A percentile compares a stretch with the other conserved stretches of the same genome.
Conservation (phyloP, 2,797 vertebrate genomes). For the Peromyscus attwateri region DNA sequence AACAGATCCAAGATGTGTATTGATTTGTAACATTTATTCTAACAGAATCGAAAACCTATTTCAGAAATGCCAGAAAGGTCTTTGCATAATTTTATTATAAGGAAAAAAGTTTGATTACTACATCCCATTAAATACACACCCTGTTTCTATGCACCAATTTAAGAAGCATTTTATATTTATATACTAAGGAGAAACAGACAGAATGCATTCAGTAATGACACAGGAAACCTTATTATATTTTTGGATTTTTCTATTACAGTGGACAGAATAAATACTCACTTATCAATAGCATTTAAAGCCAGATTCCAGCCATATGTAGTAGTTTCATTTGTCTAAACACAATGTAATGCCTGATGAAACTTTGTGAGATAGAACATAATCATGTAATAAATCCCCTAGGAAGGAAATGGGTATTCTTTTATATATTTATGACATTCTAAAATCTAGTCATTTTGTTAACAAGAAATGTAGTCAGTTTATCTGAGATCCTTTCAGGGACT, state of each 20-base stretch:
- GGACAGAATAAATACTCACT: neutral
- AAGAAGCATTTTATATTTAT: conserved; percentile 28
- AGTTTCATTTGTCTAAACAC: neutral
- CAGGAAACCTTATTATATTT: neutral
- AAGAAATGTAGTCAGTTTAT: conserved; percentile 35
- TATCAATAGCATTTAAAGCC: neutral
- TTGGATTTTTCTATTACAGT: neutral
- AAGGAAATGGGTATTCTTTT: conserved; percentile 26
- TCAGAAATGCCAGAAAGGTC: neutral
- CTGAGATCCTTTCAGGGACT: neutral
- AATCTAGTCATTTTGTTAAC: conserved; percentile 47
- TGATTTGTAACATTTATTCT: conserved; percentile 29
- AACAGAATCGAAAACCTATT: conserved; percentile 53
- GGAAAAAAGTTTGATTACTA: conserved; percentile 7
- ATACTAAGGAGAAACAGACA: conserved; percentile 9
- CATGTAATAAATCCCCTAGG: neutral
- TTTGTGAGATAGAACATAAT: neutral
- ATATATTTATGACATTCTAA: neutral
- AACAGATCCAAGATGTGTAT: neutral
- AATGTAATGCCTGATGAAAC: conserved; percentile 5
- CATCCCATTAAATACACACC: neutral
- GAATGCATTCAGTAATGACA: neutral
- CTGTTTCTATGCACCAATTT: neutral
- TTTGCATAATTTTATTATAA: neutral
- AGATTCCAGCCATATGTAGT: conserved; percentile 7